Evolutionary conservation across 2,888 invertebrate genomes (phyloP).

Genomic region (Eustalomyia histrio): DNA sequence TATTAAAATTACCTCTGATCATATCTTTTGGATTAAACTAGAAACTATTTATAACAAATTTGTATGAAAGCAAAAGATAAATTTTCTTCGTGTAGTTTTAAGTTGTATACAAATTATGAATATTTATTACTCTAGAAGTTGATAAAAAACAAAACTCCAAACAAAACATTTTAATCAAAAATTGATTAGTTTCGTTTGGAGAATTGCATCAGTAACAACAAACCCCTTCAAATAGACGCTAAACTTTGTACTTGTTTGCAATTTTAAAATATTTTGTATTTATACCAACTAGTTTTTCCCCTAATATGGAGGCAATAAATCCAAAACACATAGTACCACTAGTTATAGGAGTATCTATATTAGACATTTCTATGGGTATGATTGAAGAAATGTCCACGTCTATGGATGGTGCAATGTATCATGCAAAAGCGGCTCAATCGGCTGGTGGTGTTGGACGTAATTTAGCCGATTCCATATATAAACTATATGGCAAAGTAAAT

Average conservation of each 20-base stretch:
- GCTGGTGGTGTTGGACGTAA: slow-evolving; percentile 97
- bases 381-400: slow-evolving; percentile 82
- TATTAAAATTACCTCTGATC: no score
- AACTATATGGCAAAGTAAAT: slow-evolving; percentile 83
- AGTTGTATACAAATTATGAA: not conserved
- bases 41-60: no score
- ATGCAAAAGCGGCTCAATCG: slow-evolving; percentile 83
- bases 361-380: slow-evolving; percentile 85
- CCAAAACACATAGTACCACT: slow-evolving; percentile 73
- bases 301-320: not conserved
- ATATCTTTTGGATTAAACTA: no score
- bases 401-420: slow-evolving; percentile 88
- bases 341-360: slow-evolving; percentile 88
- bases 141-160: not conserved
- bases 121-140: not conserved
- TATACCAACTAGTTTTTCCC: not conserved
- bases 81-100: not conserved
- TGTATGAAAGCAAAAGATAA: no score
- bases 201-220: not conserved
- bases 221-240: not conserved
- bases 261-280: not conserved
- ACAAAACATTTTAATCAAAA: slow-evolving; percentile 5
- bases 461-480: slow-evolving; percentile 90
- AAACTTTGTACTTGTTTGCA: not conserved
- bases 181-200: slow-evolving; percentile 15